Evolutionary conservation across 2,113 vertebrate genomes (phyloP).

Genomic region (Mirza zaza): DNA sequence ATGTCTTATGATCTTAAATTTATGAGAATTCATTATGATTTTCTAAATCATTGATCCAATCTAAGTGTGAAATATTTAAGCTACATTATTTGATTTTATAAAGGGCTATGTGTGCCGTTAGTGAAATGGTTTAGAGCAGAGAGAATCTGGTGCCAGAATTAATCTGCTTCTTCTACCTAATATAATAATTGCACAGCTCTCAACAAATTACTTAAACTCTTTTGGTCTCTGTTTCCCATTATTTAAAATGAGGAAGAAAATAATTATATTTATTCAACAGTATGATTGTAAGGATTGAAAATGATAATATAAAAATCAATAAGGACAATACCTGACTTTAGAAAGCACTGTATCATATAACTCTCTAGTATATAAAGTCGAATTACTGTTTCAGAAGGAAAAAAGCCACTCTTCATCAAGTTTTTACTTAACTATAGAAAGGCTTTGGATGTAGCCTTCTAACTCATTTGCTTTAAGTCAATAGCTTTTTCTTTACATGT

Average conservation of each 20-base stretch:
- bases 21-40: conserved; percentile 68
- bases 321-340: conserved; percentile 48
- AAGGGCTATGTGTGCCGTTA: background rate
- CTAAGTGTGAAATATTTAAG: background rate
- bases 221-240: background rate
- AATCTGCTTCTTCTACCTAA: background rate
- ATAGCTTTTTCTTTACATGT: conserved; percentile 49
- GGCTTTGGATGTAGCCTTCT: conserved; percentile 76
- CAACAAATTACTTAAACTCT: background rate
- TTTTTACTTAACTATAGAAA: conserved; percentile 68
- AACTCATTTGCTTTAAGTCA: conserved; percentile 71
- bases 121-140: background rate
- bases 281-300: conserved; percentile 74
- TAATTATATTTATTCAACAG: conserved; percentile 76
- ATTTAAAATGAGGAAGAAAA: background rate
- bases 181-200: background rate
- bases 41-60: conserved; percentile 55
- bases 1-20: conserved; percentile 70
- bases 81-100: conserved; percentile 73
- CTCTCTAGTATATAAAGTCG: conserved; percentile 73
- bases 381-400: conserved; percentile 71
- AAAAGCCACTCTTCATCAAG: conserved; percentile 70
- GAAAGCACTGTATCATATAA: conserved; percentile 55
- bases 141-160: background rate
- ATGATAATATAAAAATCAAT: background rate